A percentile compares a stretch with the other conserved stretches of the same genome.
Evolutionary conservation across 2,797 vertebrate species (phyloP).

Genomic region (Amphiprion clarkii): DNA sequence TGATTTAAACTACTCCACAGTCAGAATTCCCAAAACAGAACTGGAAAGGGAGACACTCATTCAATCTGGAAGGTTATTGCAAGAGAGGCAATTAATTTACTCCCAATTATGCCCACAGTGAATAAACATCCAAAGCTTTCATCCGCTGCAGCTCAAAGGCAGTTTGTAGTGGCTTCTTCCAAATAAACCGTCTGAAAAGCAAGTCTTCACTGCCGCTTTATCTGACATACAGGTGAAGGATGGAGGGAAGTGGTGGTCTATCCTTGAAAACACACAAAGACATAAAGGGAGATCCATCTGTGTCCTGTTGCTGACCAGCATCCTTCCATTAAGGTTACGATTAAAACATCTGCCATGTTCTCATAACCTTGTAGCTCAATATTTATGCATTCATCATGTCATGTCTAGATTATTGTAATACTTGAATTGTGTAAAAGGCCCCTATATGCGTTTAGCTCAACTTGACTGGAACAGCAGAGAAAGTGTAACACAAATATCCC

Average conservation of each 20-base stretch:
- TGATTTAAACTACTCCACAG: conserved; percentile 9
- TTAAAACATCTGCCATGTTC: background rate
- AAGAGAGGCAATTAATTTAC: conserved; percentile 60
- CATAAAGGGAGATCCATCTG: conserved; percentile 19
- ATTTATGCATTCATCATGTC: background rate
- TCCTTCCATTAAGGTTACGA: background rate
- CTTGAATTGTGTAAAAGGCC: background rate
- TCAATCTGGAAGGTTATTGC: conserved; percentile 54
- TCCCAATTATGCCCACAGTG: conserved; percentile 38
- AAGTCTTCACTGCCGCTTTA: background rate
- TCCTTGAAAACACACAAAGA: conserved; percentile 42
- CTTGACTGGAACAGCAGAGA: too few species aligned
- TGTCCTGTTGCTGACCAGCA: background rate
- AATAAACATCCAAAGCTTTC: conserved; percentile 38
- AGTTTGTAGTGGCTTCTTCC: background rate
- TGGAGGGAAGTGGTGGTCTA: background rate
- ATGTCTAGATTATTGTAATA: background rate
- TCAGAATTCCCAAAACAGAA: conserved; percentile 15
- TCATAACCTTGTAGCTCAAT: background rate
- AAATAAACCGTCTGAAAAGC: conserved; percentile 25
- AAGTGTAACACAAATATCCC: background rate
- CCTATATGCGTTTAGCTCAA: background rate
- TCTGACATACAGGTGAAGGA: background rate
- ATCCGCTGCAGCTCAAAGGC: conserved; percentile 27
- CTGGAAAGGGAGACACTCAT: conserved; percentile 30